Evolutionary conservation across 2,888 invertebrate species (phyloP).

Genomic region (Pterostichus madidus): DNA sequence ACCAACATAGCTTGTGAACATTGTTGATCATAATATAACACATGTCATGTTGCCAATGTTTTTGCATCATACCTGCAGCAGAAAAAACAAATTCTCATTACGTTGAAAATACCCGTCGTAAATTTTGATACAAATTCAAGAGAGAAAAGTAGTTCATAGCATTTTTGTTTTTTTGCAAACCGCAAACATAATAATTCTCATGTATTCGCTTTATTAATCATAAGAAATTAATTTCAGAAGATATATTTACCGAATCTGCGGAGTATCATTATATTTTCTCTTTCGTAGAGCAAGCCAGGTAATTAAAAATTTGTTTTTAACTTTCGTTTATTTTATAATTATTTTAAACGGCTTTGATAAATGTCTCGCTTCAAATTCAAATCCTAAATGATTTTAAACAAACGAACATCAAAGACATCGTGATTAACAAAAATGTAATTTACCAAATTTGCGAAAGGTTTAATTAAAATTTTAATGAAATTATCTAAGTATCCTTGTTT

Average conservation of each 20-base stretch:
- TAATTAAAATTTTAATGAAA: constrained; percentile 41
- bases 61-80: no score
- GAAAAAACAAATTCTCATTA: no score
- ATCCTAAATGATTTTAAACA: neutral
- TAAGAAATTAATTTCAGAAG: constrained; percentile 30
- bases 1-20: no score
- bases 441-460: neutral
- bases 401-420: constrained; percentile 19
- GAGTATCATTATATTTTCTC: constrained; percentile 45
- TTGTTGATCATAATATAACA: no score
- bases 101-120: no score
- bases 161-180: neutral
- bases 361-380: neutral
- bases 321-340: constrained; percentile 36
- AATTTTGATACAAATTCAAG: no score
- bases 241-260: constrained; percentile 27
- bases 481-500: constrained; percentile 2
- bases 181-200: neutral
- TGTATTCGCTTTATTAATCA: neutral
- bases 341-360: neutral
- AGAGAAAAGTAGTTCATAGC: no score
- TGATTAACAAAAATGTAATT: constrained; percentile 29
- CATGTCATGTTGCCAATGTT: no score
- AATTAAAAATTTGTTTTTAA: constrained; percentile 39
- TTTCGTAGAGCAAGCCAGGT: constrained; percentile 7